phyloP scores from a whole-genome alignment of 2,888 invertebrate genomes.

The Deilephila elpenor region DNA sequence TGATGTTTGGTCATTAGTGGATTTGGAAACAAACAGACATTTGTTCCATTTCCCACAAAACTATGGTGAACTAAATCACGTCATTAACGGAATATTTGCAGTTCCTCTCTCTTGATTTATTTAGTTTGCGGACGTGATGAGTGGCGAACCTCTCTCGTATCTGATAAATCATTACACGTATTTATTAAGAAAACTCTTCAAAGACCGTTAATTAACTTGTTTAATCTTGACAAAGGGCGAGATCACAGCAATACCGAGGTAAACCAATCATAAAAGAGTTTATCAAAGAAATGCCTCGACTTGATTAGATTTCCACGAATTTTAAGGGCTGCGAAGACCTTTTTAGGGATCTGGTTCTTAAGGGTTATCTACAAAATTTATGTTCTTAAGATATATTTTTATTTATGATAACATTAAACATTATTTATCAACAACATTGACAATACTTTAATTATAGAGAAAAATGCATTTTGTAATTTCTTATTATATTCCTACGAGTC shows the following conservation, averaged over 20 bases:
- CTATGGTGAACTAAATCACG: conserved; percentile 1
- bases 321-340: conserved; percentile 37
- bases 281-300: conserved; percentile 45
- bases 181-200: background rate
- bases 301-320: conserved; percentile 50
- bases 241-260: conserved; percentile 26
- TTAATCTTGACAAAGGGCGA: conserved; percentile 1
- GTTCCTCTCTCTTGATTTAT: conserved; percentile 14
- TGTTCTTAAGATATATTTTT: too few relatives aligned
- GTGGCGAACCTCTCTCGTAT: background rate
- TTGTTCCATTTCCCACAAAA: conserved; percentile 1
- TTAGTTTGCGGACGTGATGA: conserved; percentile 18
- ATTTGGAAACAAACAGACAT: background rate
- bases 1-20: background rate
- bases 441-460: too few relatives aligned
- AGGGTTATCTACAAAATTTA: too few relatives aligned
- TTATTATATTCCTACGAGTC: too few relatives aligned
- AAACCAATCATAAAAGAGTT: conserved; percentile 38
- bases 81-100: conserved; percentile 4
- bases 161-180: background rate
- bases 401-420: too few relatives aligned
- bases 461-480: too few relatives aligned
- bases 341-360: conserved; percentile 4
- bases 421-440: too few relatives aligned
- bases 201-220: background rate